Percentiles rank a stretch among this genome's conserved stretches.
These are phyloP conservation scores for Burhinus oedicnemus DNA, from an alignment of 2,113 vertebrate species.

Conservation along the genomic window DNA sequence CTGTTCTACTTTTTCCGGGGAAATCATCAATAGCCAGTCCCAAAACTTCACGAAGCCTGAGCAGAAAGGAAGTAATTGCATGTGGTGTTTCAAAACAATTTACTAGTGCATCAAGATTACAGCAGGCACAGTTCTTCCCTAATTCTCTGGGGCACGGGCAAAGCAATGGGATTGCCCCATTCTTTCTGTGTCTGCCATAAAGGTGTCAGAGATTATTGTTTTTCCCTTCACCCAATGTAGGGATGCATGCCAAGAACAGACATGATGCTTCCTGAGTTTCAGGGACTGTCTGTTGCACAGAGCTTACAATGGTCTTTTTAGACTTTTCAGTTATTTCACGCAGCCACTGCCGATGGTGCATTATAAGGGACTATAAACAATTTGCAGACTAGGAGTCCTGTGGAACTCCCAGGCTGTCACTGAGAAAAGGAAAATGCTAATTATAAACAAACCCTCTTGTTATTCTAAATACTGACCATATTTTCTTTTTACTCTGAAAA, in stretches of 20 bases:
- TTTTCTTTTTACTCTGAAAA: neutral
- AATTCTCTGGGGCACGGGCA: neutral
- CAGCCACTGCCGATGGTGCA: neutral
- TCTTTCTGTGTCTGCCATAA: neutral
- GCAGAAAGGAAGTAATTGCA: neutral
- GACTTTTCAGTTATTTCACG: neutral
- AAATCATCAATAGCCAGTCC: neutral
- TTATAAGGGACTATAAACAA: no score
- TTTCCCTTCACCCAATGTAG: no score
- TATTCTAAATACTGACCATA: neutral
- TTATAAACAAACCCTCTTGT: neutral
- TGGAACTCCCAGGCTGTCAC: neutral
- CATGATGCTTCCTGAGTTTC: neutral
- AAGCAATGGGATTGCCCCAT: neutral
- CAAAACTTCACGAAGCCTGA: neutral
- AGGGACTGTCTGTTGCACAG: neutral
- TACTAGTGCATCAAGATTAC: neutral
- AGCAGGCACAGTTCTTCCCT: neutral
- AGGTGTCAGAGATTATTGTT: neutral
- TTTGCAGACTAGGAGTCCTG: neutral
- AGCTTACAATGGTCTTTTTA: neutral
- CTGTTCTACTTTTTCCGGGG: neutral
- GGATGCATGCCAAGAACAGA: neutral
- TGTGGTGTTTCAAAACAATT: neutral
- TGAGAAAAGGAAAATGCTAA: neutral